phyloP scores from a whole-genome alignment of 1,140 invertebrate genomes.

The Muscidifurax raptorellus region DNA sequence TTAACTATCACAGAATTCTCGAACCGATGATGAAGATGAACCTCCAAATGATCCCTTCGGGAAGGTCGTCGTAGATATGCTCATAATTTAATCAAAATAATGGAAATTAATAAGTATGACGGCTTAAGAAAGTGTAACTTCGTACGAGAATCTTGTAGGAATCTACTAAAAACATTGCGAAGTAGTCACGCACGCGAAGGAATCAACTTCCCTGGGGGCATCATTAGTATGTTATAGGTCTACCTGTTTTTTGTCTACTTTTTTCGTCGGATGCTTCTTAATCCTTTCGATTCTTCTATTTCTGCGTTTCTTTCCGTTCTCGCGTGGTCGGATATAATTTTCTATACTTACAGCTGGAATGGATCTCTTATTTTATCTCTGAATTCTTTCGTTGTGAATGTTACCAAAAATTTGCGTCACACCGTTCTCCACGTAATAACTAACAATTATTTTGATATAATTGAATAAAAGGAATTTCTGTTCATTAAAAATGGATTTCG shows the following conservation, averaged over 20 bases:
- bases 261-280: neutral
- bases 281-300: slow-evolving; percentile 8
- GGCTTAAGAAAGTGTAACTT: slow-evolving; percentile 1
- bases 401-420: neutral
- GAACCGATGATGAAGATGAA: slow-evolving; percentile 7
- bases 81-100: slow-evolving; percentile 1
- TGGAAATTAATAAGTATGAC: neutral
- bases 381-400: slow-evolving; percentile 18
- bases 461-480: neutral
- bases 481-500: neutral
- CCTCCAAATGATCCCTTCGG: neutral
- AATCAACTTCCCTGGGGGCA: neutral
- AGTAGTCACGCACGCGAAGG: neutral
- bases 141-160: neutral
- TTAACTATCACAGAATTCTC: neutral
- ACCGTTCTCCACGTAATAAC: too few relatives aligned
- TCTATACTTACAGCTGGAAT: neutral
- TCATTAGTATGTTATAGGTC: neutral
- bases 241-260: neutral
- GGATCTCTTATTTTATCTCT: slow-evolving; percentile 22
- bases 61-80: neutral
- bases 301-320: neutral
- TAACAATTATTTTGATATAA: neutral
- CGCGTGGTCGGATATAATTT: too few relatives aligned
- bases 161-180: neutral